Base-by-base conservation (phyloP, 1,140 invertebrate genomes). In the Pseudobourletiella spinata region DNA sequence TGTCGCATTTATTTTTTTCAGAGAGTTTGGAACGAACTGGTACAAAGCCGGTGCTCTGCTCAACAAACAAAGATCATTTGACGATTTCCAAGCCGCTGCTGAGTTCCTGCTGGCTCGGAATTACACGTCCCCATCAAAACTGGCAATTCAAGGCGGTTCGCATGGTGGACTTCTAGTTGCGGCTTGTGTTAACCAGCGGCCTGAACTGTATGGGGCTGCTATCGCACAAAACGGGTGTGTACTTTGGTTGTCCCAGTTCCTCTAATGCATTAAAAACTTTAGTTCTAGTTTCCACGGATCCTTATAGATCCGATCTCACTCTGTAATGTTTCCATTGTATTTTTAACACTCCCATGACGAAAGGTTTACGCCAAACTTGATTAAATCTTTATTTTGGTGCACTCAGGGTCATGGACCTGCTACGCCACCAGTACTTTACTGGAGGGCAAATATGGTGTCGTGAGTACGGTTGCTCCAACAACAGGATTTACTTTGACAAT, bases 21-120 rank as follows among this genome's bases (percentile, higher is more conserved):
- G 93, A 1, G 95, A 98, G 76, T 99, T 98, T 77, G 96, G 96
- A 32, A 88, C 95, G 75, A 85, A 83, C 59, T 99, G 96, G 96
- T 94, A 98, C 75, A 89, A 97, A 75, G 87, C 78, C 14, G 96
- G 95, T 15, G 83, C 88, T 22, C 79, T 92, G 48, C 79, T 85
- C 0, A 95, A 96, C 65, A 98, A 98, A 75, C 95, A 98, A 78
- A 98, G 98, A 78, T 86, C 87, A 42, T 98, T 98, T 76, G 87
- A 97, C 77, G 96, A 99, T 78, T 98, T 99, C 76, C 87, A 91
- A 72, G 78, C 82, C 64, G 94, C 93, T 16, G 94, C 90, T 1
- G 85, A 96, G 76, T 96, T 90, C 79, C 80, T 99, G 6, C 82
- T 95, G 28, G 72, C 80, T 8, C 81, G 90, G 64, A 83, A 85